Percentiles rank a stretch among this genome's conserved stretches.
Conservation (phyloP, 2,888 invertebrate genomes). For the Xestia xanthographa region DNA sequence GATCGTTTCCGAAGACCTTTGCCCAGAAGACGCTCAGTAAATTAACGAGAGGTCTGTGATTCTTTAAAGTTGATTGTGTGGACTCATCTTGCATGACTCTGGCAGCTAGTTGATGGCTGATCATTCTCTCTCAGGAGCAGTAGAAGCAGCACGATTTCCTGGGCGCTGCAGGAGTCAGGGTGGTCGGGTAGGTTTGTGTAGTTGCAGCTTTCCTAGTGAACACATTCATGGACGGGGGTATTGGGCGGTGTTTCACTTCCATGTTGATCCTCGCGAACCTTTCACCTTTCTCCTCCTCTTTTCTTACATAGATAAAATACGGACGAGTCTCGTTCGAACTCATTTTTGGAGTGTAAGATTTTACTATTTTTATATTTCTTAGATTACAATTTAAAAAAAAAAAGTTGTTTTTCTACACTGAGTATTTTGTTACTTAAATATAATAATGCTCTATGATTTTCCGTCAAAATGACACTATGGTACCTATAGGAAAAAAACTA, state of each 20-base stretch:
- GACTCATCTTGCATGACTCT: conserved; percentile 26
- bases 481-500: not conserved
- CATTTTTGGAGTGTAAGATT: conserved; percentile 67
- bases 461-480: conserved; percentile 42
- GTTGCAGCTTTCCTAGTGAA: conserved; percentile 79
- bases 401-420: conserved; percentile 31
- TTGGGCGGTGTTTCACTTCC: conserved; percentile 81
- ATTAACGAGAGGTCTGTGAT: conserved; percentile 71
- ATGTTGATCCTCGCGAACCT: conserved; percentile 83
- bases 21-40: conserved; percentile 76
- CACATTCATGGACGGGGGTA: conserved; percentile 78
- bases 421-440: not conserved
- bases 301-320: conserved; percentile 81
- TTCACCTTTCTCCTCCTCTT: conserved; percentile 88
- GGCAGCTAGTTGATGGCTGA: conserved; percentile 7
- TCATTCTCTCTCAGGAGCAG: conserved; percentile 73
- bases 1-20: conserved; percentile 72
- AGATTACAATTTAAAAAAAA: conserved; percentile 18
- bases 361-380: conserved; percentile 41
- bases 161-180: conserved; percentile 82
- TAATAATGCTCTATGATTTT: no score
- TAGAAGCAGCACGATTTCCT: conserved; percentile 82
- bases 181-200: conserved; percentile 85
- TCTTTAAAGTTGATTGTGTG: conserved; percentile 45
- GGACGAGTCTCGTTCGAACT: conserved; percentile 84